Evolutionary conservation across 2,797 vertebrate species (phyloP), one percentile per base, ranked within the genome.

Genomic region (Todus mexicanus): DNA sequence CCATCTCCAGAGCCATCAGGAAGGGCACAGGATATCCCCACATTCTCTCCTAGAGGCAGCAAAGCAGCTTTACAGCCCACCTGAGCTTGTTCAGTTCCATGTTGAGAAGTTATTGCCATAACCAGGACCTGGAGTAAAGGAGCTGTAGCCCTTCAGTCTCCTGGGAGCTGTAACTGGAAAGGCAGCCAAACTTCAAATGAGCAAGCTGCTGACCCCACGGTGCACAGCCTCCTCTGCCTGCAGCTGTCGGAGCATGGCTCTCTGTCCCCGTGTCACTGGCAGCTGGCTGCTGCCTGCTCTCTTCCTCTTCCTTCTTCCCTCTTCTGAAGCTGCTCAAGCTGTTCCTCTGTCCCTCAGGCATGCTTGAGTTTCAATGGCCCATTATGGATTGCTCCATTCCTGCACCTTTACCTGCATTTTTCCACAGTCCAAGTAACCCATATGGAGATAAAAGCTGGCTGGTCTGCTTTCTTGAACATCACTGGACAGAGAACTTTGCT

Each of bases 121-220:
- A 80, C 57, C 79, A 90, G 82, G 87, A 87, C 92, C 7, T 5
- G 13, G 26, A 64, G 29, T 25, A 85, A 85, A 14, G 42, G 65
- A 81, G 37, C 38, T 4, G 4, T 7, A 69, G 51, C 10, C 57
- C 33, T 57, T 84, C 10, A 37, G 33, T 33, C 42, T 87, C 42
- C 48, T 1, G 20, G n/a, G 69, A 37, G 42, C 68, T 76, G 29
- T 78, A 95, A 75, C 21, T 11, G 2, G 45, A 92, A 90, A 94
- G 40, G 66, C 81, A 92, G 64, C 9, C 6, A 10, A n/a, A 88
- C 60, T 86, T 80, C 87, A 90, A 31, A 82, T 0, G 4, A 86
- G 47, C 23, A 23, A 25, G 43, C 40, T 69, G 42, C 82, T 1
- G 25, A 25, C 47, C 42, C 1, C 0, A 1, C 1, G 1, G 47